Conservation (phyloP, 2,888 invertebrate genomes). For the Dermolepida albohirtum region DNA sequence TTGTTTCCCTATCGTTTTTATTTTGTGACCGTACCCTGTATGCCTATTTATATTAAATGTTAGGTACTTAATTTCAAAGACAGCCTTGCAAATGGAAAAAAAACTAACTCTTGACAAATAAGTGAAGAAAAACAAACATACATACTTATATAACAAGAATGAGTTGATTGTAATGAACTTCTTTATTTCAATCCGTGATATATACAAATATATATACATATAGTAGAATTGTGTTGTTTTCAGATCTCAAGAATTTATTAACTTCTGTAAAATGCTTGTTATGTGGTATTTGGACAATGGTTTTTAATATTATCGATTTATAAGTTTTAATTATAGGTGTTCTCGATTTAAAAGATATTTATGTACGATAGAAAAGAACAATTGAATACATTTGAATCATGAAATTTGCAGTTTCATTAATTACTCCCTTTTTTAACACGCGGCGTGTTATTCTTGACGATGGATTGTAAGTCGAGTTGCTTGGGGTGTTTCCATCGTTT, state of each 20-base stretch:
- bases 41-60: conserved; percentile 3
- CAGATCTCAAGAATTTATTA: conserved; percentile 60
- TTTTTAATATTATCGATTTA: conserved; percentile 52
- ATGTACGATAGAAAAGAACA: conserved; percentile 59
- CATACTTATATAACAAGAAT: conserved; percentile 5
- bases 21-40: background rate
- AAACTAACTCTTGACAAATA: background rate
- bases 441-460: too few relatives aligned
- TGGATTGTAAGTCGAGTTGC: too few relatives aligned
- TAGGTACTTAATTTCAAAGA: conserved; percentile 32
- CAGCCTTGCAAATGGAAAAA: background rate
- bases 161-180: conserved; percentile 37
- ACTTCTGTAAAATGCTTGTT: conserved; percentile 61
- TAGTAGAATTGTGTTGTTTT: conserved; percentile 49
- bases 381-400: conserved; percentile 51
- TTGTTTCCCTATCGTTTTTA: conserved; percentile 6
- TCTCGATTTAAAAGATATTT: conserved; percentile 60
- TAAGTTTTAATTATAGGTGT: conserved; percentile 59
- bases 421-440: too few relatives aligned
- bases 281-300: conserved; percentile 62
- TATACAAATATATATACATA: background rate
- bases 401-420: background rate
- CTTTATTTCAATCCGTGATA: conserved; percentile 43
- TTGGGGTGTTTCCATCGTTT: too few relatives aligned
- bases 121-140: background rate